These are phyloP conservation scores for Nyctibius bracteatus DNA, from an alignment of 2,113 vertebrate species.

Conservation along the genomic window DNA sequence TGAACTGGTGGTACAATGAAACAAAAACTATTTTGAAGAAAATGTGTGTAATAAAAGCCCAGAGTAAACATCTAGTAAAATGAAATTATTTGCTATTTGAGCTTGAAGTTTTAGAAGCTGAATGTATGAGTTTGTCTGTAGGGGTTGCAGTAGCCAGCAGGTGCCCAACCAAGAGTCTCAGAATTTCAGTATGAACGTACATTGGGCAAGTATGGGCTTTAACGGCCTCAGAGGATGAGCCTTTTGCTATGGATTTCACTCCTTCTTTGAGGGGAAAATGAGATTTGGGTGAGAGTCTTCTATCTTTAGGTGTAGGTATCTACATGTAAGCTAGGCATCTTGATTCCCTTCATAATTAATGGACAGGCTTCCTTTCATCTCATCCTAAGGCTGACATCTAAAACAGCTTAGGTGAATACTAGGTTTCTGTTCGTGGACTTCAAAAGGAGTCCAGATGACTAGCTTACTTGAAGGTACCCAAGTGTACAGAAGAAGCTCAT, in stretches of 20 bases:
- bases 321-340: not conserved
- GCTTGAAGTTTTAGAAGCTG: not conserved
- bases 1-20: not conserved
- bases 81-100: not conserved
- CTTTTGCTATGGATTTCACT: not conserved
- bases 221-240: accelerated
- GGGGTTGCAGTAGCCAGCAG: not conserved
- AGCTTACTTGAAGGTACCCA: not conserved
- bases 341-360: not conserved
- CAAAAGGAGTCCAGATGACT: not conserved
- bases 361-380: not conserved
- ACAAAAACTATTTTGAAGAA: not conserved
- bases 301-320: not conserved
- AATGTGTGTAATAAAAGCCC: not conserved
- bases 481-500: not conserved
- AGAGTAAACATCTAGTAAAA: not conserved
- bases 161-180: not conserved
- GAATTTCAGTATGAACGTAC: accelerated
- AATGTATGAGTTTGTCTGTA: not conserved
- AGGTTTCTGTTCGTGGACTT: not conserved
- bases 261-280: not conserved
- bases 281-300: not conserved
- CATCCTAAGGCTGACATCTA: not conserved
- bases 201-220: accelerated
- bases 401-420: not conserved